Conservation (phyloP, 2,113 vertebrate genomes). For the Setophaga kirtlandii region DNA sequence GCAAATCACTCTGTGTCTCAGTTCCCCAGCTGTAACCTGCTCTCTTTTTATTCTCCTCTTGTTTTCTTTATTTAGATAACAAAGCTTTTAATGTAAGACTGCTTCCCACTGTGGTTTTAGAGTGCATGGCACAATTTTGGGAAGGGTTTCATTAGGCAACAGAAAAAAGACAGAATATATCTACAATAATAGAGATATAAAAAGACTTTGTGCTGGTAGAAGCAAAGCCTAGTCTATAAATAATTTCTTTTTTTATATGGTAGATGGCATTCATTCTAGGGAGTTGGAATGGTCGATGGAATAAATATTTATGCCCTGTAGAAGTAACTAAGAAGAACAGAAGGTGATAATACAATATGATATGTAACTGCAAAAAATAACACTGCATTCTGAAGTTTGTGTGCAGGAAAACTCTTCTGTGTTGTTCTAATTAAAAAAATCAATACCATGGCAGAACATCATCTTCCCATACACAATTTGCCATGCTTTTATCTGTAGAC, state of each 20-base stretch:
- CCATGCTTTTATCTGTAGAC: background rate
- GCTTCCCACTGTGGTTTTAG: background rate
- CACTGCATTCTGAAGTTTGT: background rate
- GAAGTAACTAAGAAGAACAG: background rate
- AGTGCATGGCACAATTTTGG: background rate
- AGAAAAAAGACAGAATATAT: background rate
- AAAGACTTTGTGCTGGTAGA: background rate
- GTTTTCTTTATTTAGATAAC: slow-evolving; percentile 1
- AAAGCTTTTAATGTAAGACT: background rate
- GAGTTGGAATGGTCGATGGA: background rate
- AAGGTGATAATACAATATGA: background rate
- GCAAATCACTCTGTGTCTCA: background rate
- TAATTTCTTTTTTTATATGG: background rate
- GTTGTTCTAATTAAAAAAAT: background rate
- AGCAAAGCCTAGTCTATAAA: background rate
- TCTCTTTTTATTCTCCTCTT: background rate
- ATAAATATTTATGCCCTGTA: slow-evolving; percentile 4
- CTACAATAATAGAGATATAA: background rate
- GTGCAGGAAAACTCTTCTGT: background rate
- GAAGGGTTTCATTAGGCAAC: background rate
- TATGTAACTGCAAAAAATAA: background rate
- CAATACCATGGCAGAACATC: accelerated
- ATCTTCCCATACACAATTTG: background rate
- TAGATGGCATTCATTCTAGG: background rate
- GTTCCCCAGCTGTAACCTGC: background rate